Conservation (phyloP, 2,113 vertebrate genomes). For the Salvator merianae region DNA sequence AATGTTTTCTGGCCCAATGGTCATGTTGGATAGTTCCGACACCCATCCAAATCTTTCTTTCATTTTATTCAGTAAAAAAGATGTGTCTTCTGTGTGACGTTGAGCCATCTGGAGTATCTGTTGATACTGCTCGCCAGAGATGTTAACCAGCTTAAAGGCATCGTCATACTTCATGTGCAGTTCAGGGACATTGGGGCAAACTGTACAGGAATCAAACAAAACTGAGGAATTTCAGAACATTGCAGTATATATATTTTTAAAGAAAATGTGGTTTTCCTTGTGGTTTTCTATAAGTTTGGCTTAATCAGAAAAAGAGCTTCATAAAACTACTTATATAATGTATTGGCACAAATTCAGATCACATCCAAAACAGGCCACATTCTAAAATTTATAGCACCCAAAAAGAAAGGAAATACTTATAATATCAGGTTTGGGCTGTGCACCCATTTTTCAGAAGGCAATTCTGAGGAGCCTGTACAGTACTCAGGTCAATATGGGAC, state of each 20-base stretch:
- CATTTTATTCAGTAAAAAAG: constrained; percentile 82
- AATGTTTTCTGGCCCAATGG: constrained; percentile 64
- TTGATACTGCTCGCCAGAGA: constrained; percentile 83
- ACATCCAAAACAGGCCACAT: no score
- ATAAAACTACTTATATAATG: no score
- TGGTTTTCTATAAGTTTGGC: constrained; percentile 12
- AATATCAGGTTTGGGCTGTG: no score
- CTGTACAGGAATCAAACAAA: constrained; percentile 64
- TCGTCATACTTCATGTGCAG: constrained; percentile 84
- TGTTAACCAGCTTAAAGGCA: constrained; percentile 80
- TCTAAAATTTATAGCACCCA: no score
- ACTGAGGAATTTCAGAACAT: background rate
- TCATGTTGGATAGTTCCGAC: constrained; percentile 73
- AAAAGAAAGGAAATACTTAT: no score
- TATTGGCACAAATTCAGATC: no score
- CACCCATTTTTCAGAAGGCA: no score
- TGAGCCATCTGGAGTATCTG: constrained; percentile 84
- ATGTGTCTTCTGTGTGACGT: constrained; percentile 84
- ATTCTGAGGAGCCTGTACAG: no score
- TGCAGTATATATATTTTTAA: constrained; percentile 13
- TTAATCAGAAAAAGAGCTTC: background rate
- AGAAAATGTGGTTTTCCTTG: constrained; percentile 12
- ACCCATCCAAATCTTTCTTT: constrained; percentile 87
- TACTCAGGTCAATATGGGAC: no score
- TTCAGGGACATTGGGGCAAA: constrained; percentile 82